These are phyloP conservation scores for Miichthys miiuy DNA, from an alignment of 2,797 vertebrate genomes.

Conservation along the genomic window DNA sequence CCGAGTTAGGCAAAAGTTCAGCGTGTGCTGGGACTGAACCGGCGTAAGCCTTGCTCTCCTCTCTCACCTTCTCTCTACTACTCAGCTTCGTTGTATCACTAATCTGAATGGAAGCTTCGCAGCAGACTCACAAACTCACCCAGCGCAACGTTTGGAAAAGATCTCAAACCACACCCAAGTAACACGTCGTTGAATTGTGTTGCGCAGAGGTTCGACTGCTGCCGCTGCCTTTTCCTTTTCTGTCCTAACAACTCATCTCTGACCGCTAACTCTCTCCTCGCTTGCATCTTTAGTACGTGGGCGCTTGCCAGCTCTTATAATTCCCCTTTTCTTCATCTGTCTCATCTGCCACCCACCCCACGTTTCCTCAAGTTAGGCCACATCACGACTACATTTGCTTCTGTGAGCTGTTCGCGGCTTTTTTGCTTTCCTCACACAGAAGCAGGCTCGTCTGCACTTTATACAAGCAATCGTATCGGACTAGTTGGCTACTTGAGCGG, in stretches of 20 bases:
- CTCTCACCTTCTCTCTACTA: background rate
- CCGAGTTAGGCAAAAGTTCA: background rate
- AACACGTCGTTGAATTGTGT: background rate
- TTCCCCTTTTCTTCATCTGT: background rate
- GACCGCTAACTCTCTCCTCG: slow-evolving; percentile 6
- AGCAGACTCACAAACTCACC: background rate
- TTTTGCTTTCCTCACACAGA: slow-evolving; percentile 12
- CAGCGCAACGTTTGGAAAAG: background rate
- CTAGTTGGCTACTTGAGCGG: too few relatives aligned
- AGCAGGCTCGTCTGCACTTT: background rate
- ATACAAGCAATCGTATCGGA: too few relatives aligned
- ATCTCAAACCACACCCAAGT: too few relatives aligned
- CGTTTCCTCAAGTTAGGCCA: background rate
- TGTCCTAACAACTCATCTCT: background rate
- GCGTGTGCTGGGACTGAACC: background rate
- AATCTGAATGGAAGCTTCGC: slow-evolving; percentile 1
- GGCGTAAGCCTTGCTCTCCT: background rate
- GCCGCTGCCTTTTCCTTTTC: background rate
- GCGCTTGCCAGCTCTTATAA: background rate
- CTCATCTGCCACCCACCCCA: slow-evolving; percentile 40
- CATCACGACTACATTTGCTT: background rate
- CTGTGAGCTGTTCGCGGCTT: slow-evolving; percentile 9
- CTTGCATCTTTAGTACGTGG: background rate
- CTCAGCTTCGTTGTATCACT: slow-evolving; percentile 5
- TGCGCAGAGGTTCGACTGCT: background rate